A percentile compares a stretch with the other conserved stretches of the same genome.
These are phyloP conservation scores for Eulemur rufifrons DNA, from an alignment of 2,113 vertebrate species.

Conservation along the genomic window DNA sequence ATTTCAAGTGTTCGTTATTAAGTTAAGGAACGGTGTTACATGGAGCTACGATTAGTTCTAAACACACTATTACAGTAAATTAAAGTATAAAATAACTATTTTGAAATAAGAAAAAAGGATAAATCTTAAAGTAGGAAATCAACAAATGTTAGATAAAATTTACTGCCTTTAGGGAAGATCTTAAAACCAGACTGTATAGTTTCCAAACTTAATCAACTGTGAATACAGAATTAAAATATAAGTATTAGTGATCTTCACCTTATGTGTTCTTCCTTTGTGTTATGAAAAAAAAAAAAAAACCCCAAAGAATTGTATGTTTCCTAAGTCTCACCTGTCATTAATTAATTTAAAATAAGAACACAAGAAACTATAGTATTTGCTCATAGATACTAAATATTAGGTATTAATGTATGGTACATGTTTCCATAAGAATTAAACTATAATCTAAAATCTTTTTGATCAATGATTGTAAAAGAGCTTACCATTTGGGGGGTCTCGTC, in stretches of 20 bases:
- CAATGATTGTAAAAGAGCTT: constrained; percentile 64
- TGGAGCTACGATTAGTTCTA: neutral
- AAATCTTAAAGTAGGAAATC: neutral
- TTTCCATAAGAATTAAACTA: constrained; percentile 41
- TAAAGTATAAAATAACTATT: neutral
- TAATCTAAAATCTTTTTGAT: constrained; percentile 29
- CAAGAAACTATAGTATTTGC: neutral
- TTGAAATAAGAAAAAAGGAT: neutral
- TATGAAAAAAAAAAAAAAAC: neutral
- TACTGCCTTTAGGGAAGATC: neutral
- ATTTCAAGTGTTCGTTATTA: neutral
- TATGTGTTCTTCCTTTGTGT: neutral
- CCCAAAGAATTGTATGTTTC: neutral
- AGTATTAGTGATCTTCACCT: neutral
- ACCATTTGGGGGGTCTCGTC: constrained; percentile 79
- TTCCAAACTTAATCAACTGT: neutral
- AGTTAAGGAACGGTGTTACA: neutral
- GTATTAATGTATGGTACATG: neutral
- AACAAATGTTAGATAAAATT: constrained; percentile 14
- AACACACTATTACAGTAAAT: neutral
- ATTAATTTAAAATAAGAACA: constrained; percentile 54
- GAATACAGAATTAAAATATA: constrained; percentile 8
- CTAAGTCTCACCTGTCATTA: neutral
- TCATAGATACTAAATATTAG: neutral
- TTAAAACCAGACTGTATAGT: neutral